Evolutionary conservation across 1,140 invertebrate species (phyloP), one percentile per base, ranked within the genome.

Genomic region (Rhyacophila brunnea): DNA sequence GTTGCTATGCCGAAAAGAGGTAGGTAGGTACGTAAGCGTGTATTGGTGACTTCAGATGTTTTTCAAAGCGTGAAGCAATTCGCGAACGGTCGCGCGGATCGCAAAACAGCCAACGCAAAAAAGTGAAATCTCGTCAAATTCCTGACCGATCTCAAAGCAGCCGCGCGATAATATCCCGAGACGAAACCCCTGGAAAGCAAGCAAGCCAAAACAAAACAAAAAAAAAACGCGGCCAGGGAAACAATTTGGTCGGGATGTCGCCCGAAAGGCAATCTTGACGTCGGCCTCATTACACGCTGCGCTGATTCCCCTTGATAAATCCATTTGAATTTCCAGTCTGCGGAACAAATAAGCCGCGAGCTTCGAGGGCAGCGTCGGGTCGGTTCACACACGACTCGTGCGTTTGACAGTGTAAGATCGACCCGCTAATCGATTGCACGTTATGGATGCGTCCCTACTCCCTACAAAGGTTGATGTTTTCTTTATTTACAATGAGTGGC

Each of bases 231-330:
- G 28, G 47, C 43, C 17, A 44, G 18, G 54, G 36, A 48, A 57
- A 47, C 54, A 40, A 28, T 45, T 45, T 32, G 20, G 52, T 45
- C 23, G 28, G 52, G 43, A 45, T 54, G 52, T 54, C 52, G 52
- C 45, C 44, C 56, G 32, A 43, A 50, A 50, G 34, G 46, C 19
- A 15, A 50, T 58, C 36, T 34, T 43, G 56, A 50, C 47, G 43
- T 58, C 47, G 46, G 13, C 18, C 56, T 49, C 56, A 58, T 58
- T 58, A 58, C 56, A 58, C 47, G 56, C 45, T 32, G 47, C 20
- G 20, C 18, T 58, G 56, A 42, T 50, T 58, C 56, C 47, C 14
- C 35, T 18, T 38, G 46, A 43, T 49, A 50, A 58, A 50, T 58
- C 56, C 56, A 50, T 58, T 58, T 58, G 20, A 50, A 50, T 58